Evolutionary conservation across 1,140 invertebrate species (phyloP).

Genomic region (Oryctes rhinoceros): DNA sequence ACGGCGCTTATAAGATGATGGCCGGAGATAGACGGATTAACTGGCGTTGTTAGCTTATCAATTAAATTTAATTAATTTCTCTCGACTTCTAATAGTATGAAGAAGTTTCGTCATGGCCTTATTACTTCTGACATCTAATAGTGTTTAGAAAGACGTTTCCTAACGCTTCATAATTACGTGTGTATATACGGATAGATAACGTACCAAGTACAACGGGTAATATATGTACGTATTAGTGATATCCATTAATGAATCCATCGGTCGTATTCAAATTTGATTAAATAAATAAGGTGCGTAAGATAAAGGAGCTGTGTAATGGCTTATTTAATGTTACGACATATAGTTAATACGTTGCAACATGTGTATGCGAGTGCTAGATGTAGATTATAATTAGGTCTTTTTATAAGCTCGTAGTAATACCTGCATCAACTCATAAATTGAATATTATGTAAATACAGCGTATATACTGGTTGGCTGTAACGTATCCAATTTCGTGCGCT

Average conservation of each 20-base stretch:
- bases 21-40: background rate
- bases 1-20: conserved; percentile 21
- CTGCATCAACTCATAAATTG: no score
- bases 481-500: no score
- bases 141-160: conserved; percentile 3
- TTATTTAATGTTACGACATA: conserved; percentile 7
- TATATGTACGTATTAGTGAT: background rate
- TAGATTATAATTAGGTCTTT: no score
- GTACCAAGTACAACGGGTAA: background rate
- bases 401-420: no score
- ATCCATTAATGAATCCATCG: background rate
- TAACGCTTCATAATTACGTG: conserved; percentile 3
- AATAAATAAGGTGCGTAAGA: background rate
- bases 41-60: background rate
- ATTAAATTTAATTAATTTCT: conserved; percentile 34
- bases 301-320: background rate
- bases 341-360: background rate
- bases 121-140: conserved; percentile 4
- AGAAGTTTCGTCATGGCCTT: conserved; percentile 13
- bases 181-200: conserved; percentile 10
- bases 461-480: no score
- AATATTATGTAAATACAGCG: no score
- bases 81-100: background rate
- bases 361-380: background rate
- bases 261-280: conserved; percentile 9